phyloP scores from a whole-genome alignment of 2,888 invertebrate species.

The Protophormia terraenovae region DNA sequence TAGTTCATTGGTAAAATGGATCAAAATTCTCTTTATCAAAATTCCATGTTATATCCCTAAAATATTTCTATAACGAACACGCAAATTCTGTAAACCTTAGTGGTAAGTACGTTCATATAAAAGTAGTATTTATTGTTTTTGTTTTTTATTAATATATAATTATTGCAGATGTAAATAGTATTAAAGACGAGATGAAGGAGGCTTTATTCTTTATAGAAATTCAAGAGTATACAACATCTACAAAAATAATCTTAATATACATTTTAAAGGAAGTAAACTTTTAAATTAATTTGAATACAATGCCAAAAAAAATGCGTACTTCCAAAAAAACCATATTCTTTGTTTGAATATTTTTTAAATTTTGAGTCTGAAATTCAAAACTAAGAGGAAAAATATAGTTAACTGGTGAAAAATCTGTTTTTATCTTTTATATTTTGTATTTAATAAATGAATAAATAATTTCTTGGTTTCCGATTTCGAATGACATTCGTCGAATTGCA shows the following conservation, averaged over 20 bases:
- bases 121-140: no score
- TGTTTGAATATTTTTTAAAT: not conserved
- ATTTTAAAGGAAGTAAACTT: not conserved
- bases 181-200: no score
- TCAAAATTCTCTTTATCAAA: not conserved
- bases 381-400: not conserved
- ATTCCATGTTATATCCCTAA: not conserved
- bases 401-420: not conserved
- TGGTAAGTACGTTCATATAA: no score
- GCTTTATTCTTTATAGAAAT: constrained; percentile 1
- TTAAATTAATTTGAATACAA: not conserved
- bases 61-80: no score
- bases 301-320: not conserved
- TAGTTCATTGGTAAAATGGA: not conserved
- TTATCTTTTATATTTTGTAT: not conserved
- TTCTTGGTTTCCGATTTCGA: not conserved
- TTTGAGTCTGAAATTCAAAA: not conserved
- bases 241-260: not conserved
- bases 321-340: not conserved
- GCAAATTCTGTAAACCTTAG: no score
- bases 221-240: not conserved
- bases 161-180: no score
- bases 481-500: not conserved
- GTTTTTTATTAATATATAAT: no score
- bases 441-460: not conserved